A percentile compares a stretch with the other conserved stretches of the same genome.
These are phyloP conservation scores for Aricia artaxerxes DNA, from an alignment of 2,888 invertebrate genomes.

Conservation along the genomic window DNA sequence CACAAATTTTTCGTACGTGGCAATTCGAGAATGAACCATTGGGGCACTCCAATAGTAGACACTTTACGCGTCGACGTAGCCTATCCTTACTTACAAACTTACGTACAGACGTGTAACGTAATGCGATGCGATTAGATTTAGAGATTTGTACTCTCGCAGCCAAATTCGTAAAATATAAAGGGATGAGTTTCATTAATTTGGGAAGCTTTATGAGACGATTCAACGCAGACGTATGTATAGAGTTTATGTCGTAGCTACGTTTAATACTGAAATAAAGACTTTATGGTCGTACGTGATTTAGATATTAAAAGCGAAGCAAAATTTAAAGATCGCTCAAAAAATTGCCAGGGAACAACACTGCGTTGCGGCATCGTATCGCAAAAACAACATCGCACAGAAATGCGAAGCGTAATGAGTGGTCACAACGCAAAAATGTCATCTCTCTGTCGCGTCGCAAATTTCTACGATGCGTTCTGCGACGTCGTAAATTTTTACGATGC, in stretches of 20 bases:
- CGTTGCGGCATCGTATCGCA: no score
- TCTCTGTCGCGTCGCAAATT: no score
- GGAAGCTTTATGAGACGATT: not conserved
- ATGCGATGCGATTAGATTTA: constrained; percentile 4
- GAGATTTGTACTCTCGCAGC: not conserved
- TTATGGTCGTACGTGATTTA: not conserved
- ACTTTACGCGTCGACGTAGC: not conserved
- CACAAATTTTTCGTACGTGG: not conserved
- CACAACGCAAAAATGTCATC: no score
- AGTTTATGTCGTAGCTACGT: not conserved
- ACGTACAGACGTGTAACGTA: not conserved
- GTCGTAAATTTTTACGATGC: no score
- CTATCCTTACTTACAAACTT: not conserved
- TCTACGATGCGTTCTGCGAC: no score
- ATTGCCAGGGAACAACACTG: no score
- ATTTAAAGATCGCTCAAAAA: no score
- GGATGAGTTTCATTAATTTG: not conserved
- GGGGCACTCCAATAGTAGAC: not conserved
- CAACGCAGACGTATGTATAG: not conserved
- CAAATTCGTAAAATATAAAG: not conserved
- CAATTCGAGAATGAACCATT: not conserved
- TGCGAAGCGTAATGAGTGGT: no score
- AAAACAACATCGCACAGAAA: no score
- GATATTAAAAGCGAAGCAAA: no score
- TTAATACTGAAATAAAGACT: not conserved